Evolutionary conservation across 2,797 vertebrate species (phyloP), one percentile per base, ranked within the genome.

Genomic region (Clarias laeviceps): DNA sequence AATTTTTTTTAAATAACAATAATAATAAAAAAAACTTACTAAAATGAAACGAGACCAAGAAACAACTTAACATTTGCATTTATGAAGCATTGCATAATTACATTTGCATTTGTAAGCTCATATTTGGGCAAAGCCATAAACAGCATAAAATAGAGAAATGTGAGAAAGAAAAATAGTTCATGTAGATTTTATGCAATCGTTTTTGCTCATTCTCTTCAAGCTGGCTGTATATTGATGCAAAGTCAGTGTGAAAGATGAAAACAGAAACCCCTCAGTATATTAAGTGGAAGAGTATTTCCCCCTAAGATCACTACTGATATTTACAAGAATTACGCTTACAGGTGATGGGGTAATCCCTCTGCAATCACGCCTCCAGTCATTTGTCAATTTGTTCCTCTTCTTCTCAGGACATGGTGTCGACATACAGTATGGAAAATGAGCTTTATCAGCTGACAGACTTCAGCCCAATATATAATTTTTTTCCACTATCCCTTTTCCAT

Each of bases 291-390:
- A 74, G 68, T 20, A 40, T 27, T 34, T 83, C 27, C 40, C 82
- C 37, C n/a, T 40, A 14, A 83, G 59, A 74, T 54, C 40, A 45
- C 50, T 18, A 29, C n/a, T 18, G 29, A 37, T 17, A 20, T 57
- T 78, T 78, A 78, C 74, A 59, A 78, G 74, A 78, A 59, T 32
- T 24, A 24, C 0, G 24, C 59, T 61, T 80, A 69, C 64, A 82
- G 65, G 64, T 82, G 65, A 82, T 82, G 56, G 74, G 57, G 85
- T 83, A 70, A 72, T 83, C 29, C 68, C 74, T 45, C 32, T 81
- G 61, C 6, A 22, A 80, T 65, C 62, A 45, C 40, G 18, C 11
- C 24, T 34, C 11, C 29, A 59, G 11, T 79, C 32, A 62, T 62
- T 79, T 59, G 62, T 62, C 76, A 79, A 22, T 40, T 17, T 59